Evolutionary conservation across 2,888 invertebrate genomes (phyloP).

Genomic region (Andricus quercusramuli): DNA sequence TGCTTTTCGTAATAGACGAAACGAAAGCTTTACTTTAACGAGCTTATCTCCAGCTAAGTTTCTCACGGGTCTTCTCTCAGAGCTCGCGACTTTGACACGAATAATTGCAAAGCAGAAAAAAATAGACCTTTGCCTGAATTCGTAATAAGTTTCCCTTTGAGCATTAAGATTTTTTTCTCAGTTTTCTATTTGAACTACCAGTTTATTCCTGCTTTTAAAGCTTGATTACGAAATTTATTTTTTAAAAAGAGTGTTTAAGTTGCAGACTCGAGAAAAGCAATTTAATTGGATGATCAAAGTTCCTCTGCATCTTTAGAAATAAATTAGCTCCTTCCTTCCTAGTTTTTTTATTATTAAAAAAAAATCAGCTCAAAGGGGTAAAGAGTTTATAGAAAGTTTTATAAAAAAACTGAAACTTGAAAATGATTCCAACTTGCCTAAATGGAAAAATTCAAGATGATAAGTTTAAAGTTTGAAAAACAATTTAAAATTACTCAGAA

Average conservation of each 20-base stretch:
- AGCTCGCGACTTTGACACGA: conserved; percentile 38
- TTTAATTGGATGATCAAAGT: conserved; percentile 39
- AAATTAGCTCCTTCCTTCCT: background rate
- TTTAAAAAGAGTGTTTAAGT: conserved; percentile 26
- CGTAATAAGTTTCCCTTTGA: conserved; percentile 31
- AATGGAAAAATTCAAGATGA: too few species aligned
- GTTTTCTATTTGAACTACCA: conserved; percentile 22
- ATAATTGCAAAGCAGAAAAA: conserved; percentile 39
- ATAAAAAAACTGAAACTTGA: too few species aligned
- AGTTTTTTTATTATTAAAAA: background rate
- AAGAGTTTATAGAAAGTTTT: background rate
- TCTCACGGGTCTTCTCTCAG: conserved; percentile 17
- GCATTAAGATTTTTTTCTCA: conserved; percentile 25
- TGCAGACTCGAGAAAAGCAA: conserved; percentile 28
- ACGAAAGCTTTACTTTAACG: conserved; percentile 38
- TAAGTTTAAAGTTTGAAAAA: too few species aligned
- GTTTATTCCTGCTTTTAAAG: conserved; percentile 25
- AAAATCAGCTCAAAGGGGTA: background rate
- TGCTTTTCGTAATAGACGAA: conserved; percentile 37
- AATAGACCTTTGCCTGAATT: conserved; percentile 18
- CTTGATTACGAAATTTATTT: conserved; percentile 34
- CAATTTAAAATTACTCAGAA: too few species aligned
- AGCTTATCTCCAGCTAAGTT: conserved; percentile 25
- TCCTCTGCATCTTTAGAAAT: conserved; percentile 1
- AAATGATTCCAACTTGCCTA: too few species aligned